Base-by-base conservation (phyloP, 1,140 invertebrate genomes). In the Brachystomella parvula region DNA sequence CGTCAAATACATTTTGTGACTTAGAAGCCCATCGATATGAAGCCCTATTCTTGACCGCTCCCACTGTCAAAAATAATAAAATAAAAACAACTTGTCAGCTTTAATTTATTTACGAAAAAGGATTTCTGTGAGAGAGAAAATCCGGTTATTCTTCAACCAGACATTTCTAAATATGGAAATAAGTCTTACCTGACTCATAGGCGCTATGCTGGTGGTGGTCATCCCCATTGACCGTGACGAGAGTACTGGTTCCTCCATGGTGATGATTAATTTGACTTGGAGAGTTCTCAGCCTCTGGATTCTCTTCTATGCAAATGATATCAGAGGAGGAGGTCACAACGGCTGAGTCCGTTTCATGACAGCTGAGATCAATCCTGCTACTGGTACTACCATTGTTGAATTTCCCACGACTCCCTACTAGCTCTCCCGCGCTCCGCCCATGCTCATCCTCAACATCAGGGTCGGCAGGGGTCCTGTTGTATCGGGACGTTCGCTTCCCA, bases 351-450 rank as follows among this genome's bases (percentile, higher is more conserved):
- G 71, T 73, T 64, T 73, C 71, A 47, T 73, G 71, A 64, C 71
- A 73, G 67, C 61, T 73, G 69, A 73, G 69, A 70, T 73, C 71
- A 73, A 73, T 76, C 64, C 75, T 76, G 65, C 73, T 75, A 12
- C 63, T 53, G 49, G 49, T 17, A 24, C 49, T 26, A 6, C 12
- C 39, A 44, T n/a, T 15, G 44, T 26, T 64, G 58, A 3, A 60
- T 32, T 66, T 56, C 26, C n/a, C 26, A 28, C 26, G 32, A 30
- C 66, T 74, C 53, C 71, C 72, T 47, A 31, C 66, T 70, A 30
- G 68, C 44, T 30, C 60, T 29, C 28, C 60, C 31, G 28, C 57
- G 39, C 86, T 86, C 73, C 85, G 86, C 73, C 86, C 87, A 63
- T 82, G 82, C 77, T 84, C 33, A 3, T 2, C 21, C 1, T n/a